Base-by-base conservation (phyloP, 2,113 vertebrate genomes). In the Rhagologus leucostigma region DNA sequence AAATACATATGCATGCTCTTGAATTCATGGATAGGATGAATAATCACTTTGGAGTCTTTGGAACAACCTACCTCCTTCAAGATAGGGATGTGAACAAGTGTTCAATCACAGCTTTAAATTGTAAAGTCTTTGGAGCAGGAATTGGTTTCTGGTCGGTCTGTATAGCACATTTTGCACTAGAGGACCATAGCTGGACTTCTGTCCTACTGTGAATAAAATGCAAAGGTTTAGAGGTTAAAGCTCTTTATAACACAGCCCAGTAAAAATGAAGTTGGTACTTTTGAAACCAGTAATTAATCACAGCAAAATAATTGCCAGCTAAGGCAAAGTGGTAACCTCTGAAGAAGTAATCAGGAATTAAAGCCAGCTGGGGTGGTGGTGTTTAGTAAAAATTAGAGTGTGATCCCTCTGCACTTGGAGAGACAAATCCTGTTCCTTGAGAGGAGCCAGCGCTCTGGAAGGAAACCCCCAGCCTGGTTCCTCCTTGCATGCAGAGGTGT, bases 401-500 rank as follows among this genome's bases (percentile, higher is more conserved):
- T 24, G 41, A 57, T 86, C 9, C 14, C 41, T 75, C 29, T 42
- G 63, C 44, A 26, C 35, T 14, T 69, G 63, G 20, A 53, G 52
- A 62, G 46, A n/a, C 17, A 52, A 41, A 65, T 60, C 20, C n/a
- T 3, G 5, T 37, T 47, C 17, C 32, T 85, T 29, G 41, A n/a
- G 47, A 35, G 44, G 13, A 76, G 27, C 32, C 52, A 10, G 24
- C 0, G 1, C 32, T 53, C 24, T 13, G 52, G 42, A 50, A 49
- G 23, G 49, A 30, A 65, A 3, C 30, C n/a, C 11, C 14, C 35
- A 90, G n/a, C 41, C 41, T 14, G 2, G 7, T 12, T 33, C n/a
- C 74, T 62, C 41, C 49, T 37, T 0, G 0, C 22, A 8, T 0
- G 2, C n/a, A 94, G 49, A 37, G n/a, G 1, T 0, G 1, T 0